Evolutionary conservation across 2,888 invertebrate genomes (phyloP).

Genomic region (Aplocera efformata): DNA sequence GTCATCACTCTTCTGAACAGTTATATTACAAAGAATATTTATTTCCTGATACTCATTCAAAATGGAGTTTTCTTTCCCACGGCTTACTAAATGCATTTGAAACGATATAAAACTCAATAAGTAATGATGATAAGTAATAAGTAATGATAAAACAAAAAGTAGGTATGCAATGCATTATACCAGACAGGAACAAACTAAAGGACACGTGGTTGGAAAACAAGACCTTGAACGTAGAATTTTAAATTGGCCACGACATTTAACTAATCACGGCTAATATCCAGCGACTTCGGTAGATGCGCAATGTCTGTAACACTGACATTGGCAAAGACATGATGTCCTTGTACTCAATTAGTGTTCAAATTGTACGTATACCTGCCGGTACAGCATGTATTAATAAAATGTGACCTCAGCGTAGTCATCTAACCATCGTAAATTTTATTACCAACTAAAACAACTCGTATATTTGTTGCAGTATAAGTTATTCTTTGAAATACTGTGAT

Average conservation of each 20-base stretch:
- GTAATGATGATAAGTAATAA: too few species aligned
- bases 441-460: conserved; percentile 36
- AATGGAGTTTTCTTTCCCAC: too few species aligned
- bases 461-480: conserved; percentile 32
- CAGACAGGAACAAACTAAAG: too few species aligned
- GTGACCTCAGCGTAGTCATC: conserved; percentile 38
- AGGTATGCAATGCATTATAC: too few species aligned
- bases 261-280: conserved; percentile 18
- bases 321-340: conserved; percentile 29
- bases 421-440: conserved; percentile 51
- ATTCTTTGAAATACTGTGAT: conserved; percentile 41
- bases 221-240: conserved; percentile 6
- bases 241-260: conserved; percentile 14
- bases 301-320: conserved; percentile 31
- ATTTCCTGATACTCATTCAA: not conserved
- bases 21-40: too few species aligned
- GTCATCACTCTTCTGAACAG: conserved; percentile 20
- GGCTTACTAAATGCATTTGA: conserved; percentile 1
- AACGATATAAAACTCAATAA: too few species aligned
- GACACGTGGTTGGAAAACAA: too few species aligned
- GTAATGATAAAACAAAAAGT: too few species aligned
- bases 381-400: conserved; percentile 21
- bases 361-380: conserved; percentile 27
- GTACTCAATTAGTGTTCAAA: conserved; percentile 34
- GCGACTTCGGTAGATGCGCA: conserved; percentile 13